phyloP scores from a whole-genome alignment of 2,888 invertebrate species.

The Acanthosepion esculentum region DNA sequence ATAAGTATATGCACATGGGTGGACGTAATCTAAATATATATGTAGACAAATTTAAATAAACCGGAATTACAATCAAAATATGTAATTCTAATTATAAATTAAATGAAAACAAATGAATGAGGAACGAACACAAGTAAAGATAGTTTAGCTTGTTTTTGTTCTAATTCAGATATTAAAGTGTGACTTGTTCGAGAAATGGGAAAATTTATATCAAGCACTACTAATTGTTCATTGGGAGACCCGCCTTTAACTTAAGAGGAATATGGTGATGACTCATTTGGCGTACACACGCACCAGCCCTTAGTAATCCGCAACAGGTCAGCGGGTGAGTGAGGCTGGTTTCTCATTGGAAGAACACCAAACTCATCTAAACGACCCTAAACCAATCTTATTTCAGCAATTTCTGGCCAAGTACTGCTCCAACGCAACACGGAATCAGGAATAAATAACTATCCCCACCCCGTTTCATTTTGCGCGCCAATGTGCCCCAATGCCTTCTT shows the following conservation, averaged over 20 bases:
- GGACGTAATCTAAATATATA: too few relatives aligned
- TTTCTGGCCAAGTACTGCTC: background rate
- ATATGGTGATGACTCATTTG: background rate
- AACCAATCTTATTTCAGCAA: background rate
- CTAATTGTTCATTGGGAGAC: background rate
- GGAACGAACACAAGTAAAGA: too few relatives aligned
- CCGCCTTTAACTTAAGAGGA: background rate
- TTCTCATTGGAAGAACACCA: conserved; percentile 33
- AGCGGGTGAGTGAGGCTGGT: background rate
- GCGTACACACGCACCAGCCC: background rate
- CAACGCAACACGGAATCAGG: background rate
- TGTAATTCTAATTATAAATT: too few relatives aligned
- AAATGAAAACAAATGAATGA: too few relatives aligned
- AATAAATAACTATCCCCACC: background rate
- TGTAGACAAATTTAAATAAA: too few relatives aligned
- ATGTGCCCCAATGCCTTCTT: background rate
- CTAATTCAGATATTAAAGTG: too few relatives aligned
- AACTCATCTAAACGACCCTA: conserved; percentile 16
- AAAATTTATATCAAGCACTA: too few relatives aligned
- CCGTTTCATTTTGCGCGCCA: background rate
- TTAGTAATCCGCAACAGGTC: conserved; percentile 33
- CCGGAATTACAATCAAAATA: too few relatives aligned
- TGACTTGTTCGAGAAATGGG: too few relatives aligned
- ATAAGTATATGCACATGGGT: too few relatives aligned
- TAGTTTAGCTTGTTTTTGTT: too few relatives aligned